phyloP scores from a whole-genome alignment of 2,797 vertebrate genomes.

The Hozukius guyotensis region DNA sequence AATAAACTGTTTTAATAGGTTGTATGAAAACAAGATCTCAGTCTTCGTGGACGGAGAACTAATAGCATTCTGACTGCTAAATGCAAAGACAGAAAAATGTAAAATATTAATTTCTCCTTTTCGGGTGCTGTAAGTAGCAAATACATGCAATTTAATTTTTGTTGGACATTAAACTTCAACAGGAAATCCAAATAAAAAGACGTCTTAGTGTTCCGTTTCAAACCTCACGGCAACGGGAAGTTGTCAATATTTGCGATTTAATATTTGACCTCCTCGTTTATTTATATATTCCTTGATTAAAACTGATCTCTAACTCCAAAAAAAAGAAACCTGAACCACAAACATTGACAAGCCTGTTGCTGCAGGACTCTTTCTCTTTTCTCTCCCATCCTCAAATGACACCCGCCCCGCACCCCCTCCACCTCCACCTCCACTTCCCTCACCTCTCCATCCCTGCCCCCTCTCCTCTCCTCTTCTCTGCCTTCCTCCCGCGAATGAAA shows the following conservation, averaged over 20 bases:
- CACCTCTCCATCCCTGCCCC: conserved; percentile 8
- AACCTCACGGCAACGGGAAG: not conserved
- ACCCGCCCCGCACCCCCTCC: not conserved
- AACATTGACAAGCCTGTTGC: conserved; percentile 34
- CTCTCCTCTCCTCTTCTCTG: not conserved
- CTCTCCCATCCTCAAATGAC: conserved; percentile 39
- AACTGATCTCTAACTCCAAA: not conserved
- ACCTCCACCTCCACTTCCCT: not conserved
- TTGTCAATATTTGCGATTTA: conserved; percentile 13
- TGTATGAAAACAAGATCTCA: not conserved
- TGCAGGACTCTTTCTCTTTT: conserved; percentile 20
- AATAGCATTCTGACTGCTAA: not conserved
- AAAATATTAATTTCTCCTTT: not conserved
- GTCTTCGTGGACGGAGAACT: not conserved
- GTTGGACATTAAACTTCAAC: not conserved
- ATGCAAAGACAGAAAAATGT: not conserved
- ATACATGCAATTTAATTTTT: not conserved
- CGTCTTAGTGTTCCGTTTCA: not conserved
- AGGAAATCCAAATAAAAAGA: conserved; percentile 11
- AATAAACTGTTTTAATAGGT: not conserved
- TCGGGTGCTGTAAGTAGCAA: not conserved
- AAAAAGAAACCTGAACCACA: not conserved
- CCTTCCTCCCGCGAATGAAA: conserved; percentile 50
- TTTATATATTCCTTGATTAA: not conserved
- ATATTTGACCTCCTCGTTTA: not conserved